Conservation (phyloP, 2,888 invertebrate species). For the Himalopsyche tibetana region DNA sequence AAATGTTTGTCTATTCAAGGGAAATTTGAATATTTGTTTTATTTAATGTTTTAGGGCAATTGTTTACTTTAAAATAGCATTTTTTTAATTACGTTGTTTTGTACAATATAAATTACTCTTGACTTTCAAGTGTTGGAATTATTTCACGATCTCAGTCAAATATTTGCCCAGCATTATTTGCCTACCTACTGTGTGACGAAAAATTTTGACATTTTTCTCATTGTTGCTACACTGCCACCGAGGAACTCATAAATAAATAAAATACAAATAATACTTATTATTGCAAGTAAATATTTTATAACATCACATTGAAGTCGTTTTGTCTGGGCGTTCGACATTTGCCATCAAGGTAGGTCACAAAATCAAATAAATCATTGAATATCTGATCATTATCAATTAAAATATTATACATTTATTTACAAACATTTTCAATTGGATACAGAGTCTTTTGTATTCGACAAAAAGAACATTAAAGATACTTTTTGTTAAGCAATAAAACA, state of each 20-base stretch:
- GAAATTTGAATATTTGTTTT: too few relatives aligned
- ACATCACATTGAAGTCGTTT: background rate
- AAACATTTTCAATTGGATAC: too few relatives aligned
- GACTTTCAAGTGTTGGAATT: slow-evolving; percentile 10
- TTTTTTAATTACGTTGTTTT: too few relatives aligned
- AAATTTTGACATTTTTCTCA: slow-evolving; percentile 38
- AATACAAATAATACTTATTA: slow-evolving; percentile 31
- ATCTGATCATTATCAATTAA: background rate
- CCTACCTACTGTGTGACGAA: slow-evolving; percentile 10
- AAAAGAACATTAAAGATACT: too few relatives aligned
- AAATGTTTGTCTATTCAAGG: too few relatives aligned
- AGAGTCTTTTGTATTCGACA: too few relatives aligned
- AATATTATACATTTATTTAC: background rate
- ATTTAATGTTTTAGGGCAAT: too few relatives aligned
- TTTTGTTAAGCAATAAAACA: too few relatives aligned
- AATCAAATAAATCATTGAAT: slow-evolving; percentile 38
- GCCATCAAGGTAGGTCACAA: slow-evolving; percentile 40
- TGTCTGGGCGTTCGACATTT: slow-evolving; percentile 39
- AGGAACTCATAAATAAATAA: slow-evolving; percentile 37
- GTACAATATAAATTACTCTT: background rate
- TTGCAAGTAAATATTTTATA: slow-evolving; percentile 25
- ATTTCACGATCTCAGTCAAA: slow-evolving; percentile 23
- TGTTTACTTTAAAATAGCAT: too few relatives aligned
- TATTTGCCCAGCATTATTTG: slow-evolving; percentile 36
- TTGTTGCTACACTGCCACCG: slow-evolving; percentile 22